phyloP scores from a whole-genome alignment of 2,888 invertebrate species.

The Zaprionus bogoriensis region DNA sequence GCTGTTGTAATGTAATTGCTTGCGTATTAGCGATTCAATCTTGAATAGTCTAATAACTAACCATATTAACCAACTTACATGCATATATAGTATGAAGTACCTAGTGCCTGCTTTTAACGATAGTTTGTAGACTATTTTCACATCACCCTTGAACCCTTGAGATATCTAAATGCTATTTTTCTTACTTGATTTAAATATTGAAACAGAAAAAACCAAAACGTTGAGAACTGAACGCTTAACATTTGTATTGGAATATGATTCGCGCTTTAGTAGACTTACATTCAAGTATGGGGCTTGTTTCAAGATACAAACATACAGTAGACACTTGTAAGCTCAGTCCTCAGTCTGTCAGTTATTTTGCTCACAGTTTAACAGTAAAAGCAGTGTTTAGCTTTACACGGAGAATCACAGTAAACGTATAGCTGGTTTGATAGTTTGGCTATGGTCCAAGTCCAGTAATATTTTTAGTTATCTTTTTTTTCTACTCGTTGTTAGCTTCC shows the following conservation, averaged over 20 bases:
- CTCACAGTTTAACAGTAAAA: background rate
- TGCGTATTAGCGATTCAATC: slow-evolving; percentile 18
- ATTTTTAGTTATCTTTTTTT: background rate
- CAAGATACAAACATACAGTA: background rate
- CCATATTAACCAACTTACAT: background rate
- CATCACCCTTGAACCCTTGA: slow-evolving; percentile 31
- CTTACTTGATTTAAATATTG: slow-evolving; percentile 11
- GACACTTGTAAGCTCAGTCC: background rate
- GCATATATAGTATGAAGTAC: slow-evolving; percentile 2
- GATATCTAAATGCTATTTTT: slow-evolving; percentile 20
- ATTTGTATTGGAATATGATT: slow-evolving; percentile 77
- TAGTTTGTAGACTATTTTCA: slow-evolving; percentile 30
- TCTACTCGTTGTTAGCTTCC: slow-evolving; percentile 21
- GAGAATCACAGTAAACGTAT: background rate
- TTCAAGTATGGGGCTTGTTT: background rate
- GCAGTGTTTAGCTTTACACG: background rate
- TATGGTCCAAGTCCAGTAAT: background rate
- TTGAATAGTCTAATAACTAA: slow-evolving; percentile 6
- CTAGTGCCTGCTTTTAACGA: slow-evolving; percentile 39
- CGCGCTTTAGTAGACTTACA: slow-evolving; percentile 36
- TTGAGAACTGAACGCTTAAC: slow-evolving; percentile 57
- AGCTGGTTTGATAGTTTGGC: background rate
- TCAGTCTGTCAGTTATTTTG: background rate
- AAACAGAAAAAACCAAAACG: slow-evolving; percentile 10
- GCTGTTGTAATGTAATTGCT: slow-evolving; percentile 40